Evolutionary conservation across 1,140 invertebrate species (phyloP).

Genomic region (Cydia amplana): DNA sequence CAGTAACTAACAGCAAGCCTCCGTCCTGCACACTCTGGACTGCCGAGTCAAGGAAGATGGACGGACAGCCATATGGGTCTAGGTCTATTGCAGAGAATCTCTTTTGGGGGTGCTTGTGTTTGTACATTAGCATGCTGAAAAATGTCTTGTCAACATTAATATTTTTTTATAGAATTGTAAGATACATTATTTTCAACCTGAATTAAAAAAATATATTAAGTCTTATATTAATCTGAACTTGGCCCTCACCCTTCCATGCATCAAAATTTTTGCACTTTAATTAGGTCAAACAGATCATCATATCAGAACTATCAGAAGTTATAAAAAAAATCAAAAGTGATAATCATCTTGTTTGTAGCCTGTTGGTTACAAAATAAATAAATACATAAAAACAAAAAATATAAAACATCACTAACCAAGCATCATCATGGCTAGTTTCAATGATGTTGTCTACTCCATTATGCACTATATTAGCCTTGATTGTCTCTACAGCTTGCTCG

Average conservation of each 20-base stretch:
- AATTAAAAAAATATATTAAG: too few species aligned
- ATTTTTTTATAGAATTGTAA: too few species aligned
- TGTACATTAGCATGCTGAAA: slow-evolving; percentile 91
- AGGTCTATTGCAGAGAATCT: slow-evolving; percentile 95
- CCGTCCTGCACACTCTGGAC: slow-evolving; percentile 90
- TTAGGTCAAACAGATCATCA: too few species aligned
- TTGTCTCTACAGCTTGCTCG: slow-evolving; percentile 90
- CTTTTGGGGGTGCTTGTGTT: slow-evolving; percentile 82
- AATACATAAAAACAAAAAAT: neutral
- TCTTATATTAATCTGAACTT: too few species aligned
- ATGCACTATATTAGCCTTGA: slow-evolving; percentile 88
- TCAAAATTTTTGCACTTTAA: too few species aligned
- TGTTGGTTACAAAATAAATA: slow-evolving; percentile 3
- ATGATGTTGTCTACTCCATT: slow-evolving; percentile 91
- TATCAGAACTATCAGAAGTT: too few species aligned
- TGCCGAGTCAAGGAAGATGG: slow-evolving; percentile 95
- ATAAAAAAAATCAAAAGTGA: too few species aligned
- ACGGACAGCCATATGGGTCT: slow-evolving; percentile 98
- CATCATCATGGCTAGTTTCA: slow-evolving; percentile 88
- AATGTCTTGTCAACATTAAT: slow-evolving; percentile 13
- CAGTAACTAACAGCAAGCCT: slow-evolving; percentile 95
- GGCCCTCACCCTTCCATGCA: too few species aligned
- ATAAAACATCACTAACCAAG: slow-evolving; percentile 82
- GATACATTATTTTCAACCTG: too few species aligned
- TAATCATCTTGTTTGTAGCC: too few species aligned